A percentile compares a stretch with the other conserved stretches of the same genome.
phyloP scores from a whole-genome alignment of 2,113 vertebrate genomes.

The Leiothrix lutea region DNA sequence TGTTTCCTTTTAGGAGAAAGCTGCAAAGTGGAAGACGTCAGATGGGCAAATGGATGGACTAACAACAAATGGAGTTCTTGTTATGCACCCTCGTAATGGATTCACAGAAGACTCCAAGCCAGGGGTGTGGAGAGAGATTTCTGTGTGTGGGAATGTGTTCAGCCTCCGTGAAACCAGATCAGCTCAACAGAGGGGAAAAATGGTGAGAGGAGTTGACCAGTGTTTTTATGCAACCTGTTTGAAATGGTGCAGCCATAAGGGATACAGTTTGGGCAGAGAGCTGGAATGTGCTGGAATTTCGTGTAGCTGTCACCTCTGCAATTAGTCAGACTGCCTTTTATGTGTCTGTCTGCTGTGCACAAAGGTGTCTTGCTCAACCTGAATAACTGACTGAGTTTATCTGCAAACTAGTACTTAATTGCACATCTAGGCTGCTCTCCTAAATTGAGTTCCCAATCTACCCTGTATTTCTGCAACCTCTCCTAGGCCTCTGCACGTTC shows the following conservation, averaged over 20 bases:
- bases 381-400: not conserved
- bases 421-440: not conserved
- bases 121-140: conserved; percentile 98
- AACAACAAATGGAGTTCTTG: conserved; percentile 96
- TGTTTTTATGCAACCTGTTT: not conserved
- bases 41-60: conserved; percentile 97
- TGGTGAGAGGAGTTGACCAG: conserved; percentile 76
- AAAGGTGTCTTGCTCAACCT: not conserved
- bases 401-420: not conserved
- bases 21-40: conserved; percentile 94
- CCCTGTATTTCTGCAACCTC: not conserved
- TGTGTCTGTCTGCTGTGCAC: not conserved
- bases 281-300: not conserved
- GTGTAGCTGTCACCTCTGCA: not conserved
- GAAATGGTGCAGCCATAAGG: not conserved
- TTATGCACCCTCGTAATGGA: conserved; percentile 95
- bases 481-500: not conserved
- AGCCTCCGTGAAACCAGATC: conserved; percentile 95
- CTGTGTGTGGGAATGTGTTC: conserved; percentile 96
- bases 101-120: conserved; percentile 97
- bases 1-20: conserved; percentile 86
- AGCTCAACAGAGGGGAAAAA: conserved; percentile 94
- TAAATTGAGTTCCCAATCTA: not conserved
- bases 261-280: not conserved
- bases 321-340: not conserved